phyloP scores from a whole-genome alignment of 2,113 vertebrate species.

The Spheniscus mendiculus region DNA sequence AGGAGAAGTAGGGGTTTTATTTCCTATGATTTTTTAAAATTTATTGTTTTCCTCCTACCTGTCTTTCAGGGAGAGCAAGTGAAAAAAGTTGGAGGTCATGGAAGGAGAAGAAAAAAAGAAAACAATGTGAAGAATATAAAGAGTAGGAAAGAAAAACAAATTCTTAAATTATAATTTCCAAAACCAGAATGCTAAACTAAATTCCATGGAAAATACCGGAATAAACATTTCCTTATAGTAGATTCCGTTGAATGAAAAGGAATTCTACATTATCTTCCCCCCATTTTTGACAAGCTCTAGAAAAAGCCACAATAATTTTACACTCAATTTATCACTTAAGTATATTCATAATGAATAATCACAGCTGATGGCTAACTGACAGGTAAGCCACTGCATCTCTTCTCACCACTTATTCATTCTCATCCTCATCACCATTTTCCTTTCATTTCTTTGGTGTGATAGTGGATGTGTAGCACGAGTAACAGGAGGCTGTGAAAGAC shows the following conservation, averaged over 20 bases:
- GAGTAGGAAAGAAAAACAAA: background rate
- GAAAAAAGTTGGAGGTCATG: background rate
- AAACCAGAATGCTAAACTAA: background rate
- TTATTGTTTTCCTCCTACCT: background rate
- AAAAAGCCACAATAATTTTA: constrained; percentile 18
- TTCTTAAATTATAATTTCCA: background rate
- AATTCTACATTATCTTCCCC: background rate
- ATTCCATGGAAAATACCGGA: background rate
- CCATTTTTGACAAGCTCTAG: background rate
- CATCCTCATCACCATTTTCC: background rate
- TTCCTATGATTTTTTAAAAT: background rate
- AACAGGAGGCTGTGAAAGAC: background rate
- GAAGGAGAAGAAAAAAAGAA: background rate
- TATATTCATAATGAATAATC: background rate
- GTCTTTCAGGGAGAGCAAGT: background rate
- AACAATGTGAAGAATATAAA: background rate
- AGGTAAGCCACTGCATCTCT: background rate
- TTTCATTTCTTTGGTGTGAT: background rate
- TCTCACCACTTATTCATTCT: background rate
- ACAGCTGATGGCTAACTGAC: background rate
- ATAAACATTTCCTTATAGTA: background rate
- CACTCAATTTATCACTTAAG: background rate
- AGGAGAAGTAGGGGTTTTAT: background rate
- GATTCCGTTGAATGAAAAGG: background rate
- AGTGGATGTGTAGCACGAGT: background rate